Conservation (phyloP, 2,797 vertebrate species). For the Smutsia gigantea region DNA sequence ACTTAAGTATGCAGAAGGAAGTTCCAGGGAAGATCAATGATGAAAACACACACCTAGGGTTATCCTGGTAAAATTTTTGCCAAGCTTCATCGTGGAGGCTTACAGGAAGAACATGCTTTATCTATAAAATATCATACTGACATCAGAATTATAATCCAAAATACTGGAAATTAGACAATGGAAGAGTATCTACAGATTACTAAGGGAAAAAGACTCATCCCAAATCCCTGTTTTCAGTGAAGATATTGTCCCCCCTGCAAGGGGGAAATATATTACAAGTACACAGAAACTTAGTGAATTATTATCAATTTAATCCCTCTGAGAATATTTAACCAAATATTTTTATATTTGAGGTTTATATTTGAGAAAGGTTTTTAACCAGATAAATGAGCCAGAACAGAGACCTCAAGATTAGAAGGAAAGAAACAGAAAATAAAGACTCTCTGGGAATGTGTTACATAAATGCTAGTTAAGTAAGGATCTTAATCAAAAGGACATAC, state of each 20-base stretch:
- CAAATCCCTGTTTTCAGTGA: background rate
- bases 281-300: background rate
- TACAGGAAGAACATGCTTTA: background rate
- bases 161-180: background rate
- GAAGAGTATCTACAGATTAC: background rate
- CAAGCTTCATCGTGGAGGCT: background rate
- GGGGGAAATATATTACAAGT: background rate
- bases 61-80: conserved; percentile 1
- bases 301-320: background rate
- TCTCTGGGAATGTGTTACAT: background rate
- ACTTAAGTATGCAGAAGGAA: background rate
- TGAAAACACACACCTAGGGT: background rate
- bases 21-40: background rate
- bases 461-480: background rate
- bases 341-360: no score
- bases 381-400: conserved; percentile 21
- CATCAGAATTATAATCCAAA: conserved; percentile 12
- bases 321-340: background rate
- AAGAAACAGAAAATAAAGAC: background rate
- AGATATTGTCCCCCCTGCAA: background rate
- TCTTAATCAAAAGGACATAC: background rate
- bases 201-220: background rate
- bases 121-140: background rate
- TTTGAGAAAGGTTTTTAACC: no score
- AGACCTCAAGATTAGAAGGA: background rate